Evolutionary conservation across 2,113 vertebrate genomes (phyloP), one percentile per base, ranked within the genome.

Genomic region (Gnathonemus longibarbis): DNA sequence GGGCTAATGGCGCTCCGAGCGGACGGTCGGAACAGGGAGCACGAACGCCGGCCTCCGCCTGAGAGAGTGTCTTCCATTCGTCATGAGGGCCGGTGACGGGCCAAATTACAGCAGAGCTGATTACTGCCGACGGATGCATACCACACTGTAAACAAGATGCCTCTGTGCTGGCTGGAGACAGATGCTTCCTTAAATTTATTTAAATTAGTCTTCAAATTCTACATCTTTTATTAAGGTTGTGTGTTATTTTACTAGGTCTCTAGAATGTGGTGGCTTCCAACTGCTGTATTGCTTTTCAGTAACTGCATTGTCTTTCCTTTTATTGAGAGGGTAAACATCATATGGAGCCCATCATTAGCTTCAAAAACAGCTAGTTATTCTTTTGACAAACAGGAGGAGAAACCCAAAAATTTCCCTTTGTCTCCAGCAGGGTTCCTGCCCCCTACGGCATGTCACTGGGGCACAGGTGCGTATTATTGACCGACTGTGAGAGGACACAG

Each of bases 381-480:
- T n/a, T 62, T 66, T 66, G 62, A 66, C 62, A 66, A 66, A 66
- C 62, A 21, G 74, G 4, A 42, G 74, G 31, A 42, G 31, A 80
- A 80, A 80, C 74, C 74, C 5, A 19, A 80, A 35, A 42, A 80
- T 6, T 35, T 15, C 35, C 15, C 31, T 42, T 13, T 42, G 35
- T 39, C 70, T 77, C 70, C 31, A 39, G 62, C 35, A 77, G 31
- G 70, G 70, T 77, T 77, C 49, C 27, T 27, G 27, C 85, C 31
- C 50, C 85, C 27, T 53, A 87, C 31, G n/a, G 49, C 11, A 53
- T 15, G 10, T 31, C 85, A 53, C 27, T 19, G n/a, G 48, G 93
- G 93, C 94, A 95, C 94, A 96, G 96, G 96, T 96, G 96, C 96
- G 95, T 95, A 95, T 93, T 96, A 97, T 96, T 96, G 96, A 97